These are phyloP conservation scores for Rachycentron canadum DNA, from an alignment of 2,797 vertebrate species.

Conservation along the genomic window DNA sequence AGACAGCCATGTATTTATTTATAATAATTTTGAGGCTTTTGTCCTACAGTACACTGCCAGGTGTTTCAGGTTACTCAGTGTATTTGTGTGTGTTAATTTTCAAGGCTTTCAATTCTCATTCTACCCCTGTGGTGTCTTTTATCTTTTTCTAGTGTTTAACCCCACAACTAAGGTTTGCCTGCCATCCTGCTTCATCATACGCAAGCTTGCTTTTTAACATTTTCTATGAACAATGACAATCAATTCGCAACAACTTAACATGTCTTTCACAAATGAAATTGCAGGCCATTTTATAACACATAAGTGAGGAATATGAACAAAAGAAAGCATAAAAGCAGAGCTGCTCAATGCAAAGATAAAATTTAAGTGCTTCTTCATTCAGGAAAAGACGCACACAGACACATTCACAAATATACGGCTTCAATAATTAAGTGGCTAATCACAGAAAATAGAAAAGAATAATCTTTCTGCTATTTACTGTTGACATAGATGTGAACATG, in stretches of 20 bases:
- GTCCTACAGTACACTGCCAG: not conserved
- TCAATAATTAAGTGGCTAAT: slow-evolving; percentile 72
- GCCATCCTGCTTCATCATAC: not conserved
- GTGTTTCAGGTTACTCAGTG: not conserved
- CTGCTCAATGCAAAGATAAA: slow-evolving; percentile 18
- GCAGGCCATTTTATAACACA: not conserved
- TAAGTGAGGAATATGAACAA: not conserved
- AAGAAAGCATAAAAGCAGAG: slow-evolving; percentile 21
- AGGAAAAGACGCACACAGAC: slow-evolving; percentile 20
- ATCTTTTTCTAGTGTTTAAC: not conserved
- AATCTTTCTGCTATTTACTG: slow-evolving; percentile 64
- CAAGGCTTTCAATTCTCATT: slow-evolving; percentile 3
- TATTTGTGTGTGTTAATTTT: not conserved
- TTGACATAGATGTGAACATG: slow-evolving; percentile 69
- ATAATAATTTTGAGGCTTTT: not conserved
- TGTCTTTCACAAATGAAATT: slow-evolving; percentile 16
- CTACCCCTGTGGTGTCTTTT: not conserved
- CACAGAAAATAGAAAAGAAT: slow-evolving; percentile 63
- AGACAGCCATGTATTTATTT: not conserved
- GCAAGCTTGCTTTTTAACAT: not conserved
- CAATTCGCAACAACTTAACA: not conserved
- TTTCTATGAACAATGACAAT: slow-evolving; percentile 3
- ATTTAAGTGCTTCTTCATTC: slow-evolving; percentile 19
- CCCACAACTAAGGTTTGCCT: not conserved
- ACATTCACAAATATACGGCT: slow-evolving; percentile 22